Evolutionary conservation across 2,888 invertebrate species (phyloP).

Genomic region (Rhingia rostrata): DNA sequence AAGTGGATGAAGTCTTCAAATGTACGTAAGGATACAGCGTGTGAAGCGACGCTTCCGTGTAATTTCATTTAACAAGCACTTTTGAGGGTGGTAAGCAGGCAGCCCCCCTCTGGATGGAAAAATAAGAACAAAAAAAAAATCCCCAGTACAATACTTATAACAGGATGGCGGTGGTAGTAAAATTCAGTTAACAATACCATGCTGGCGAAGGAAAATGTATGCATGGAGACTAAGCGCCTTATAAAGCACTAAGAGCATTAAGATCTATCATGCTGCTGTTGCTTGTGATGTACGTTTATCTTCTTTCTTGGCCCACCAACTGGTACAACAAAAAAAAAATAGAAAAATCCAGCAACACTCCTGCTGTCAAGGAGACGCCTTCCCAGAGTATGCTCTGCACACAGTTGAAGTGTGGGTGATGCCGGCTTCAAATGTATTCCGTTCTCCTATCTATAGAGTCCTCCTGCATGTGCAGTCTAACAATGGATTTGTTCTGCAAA

Average conservation of each 20-base stretch:
- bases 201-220: conserved; percentile 3
- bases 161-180: conserved; percentile 8
- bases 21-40: conserved; percentile 1
- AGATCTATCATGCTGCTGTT: conserved; percentile 51
- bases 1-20: conserved; percentile 44
- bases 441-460: too few relatives aligned
- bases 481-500: conserved; percentile 54
- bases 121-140: neutral
- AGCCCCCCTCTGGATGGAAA: neutral
- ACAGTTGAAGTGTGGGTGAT: neutral
- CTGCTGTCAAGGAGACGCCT: too few relatives aligned
- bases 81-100: conserved; percentile 35
- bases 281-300: conserved; percentile 24
- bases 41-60: conserved; percentile 52
- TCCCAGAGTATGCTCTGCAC: conserved; percentile 1
- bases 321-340: conserved; percentile 10
- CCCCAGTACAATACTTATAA: neutral
- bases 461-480: conserved; percentile 57
- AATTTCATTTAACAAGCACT: conserved; percentile 68
- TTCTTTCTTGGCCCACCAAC: neutral
- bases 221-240: conserved; percentile 38
- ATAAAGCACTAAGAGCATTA: conserved; percentile 63
- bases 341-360: neutral
- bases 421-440: neutral
- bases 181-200: conserved; percentile 51